A percentile compares a stretch with the other conserved stretches of the same genome.
Conservation (phyloP, 2,113 vertebrate genomes). For the Leuciscus idus region DNA sequence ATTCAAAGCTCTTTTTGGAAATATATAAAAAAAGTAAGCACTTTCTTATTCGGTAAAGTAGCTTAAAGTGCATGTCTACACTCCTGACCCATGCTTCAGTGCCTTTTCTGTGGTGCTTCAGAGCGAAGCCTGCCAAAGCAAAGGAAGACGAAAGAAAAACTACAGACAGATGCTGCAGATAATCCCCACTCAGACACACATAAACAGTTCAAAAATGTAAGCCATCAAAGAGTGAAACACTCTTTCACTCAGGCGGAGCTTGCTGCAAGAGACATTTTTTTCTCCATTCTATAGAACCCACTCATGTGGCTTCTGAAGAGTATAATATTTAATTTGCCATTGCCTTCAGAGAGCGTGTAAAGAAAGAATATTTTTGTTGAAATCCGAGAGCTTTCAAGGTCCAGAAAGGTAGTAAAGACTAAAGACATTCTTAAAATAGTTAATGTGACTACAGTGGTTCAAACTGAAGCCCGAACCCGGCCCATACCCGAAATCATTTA, state of each 20-base stretch:
- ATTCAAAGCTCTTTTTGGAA: background rate
- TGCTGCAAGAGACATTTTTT: background rate
- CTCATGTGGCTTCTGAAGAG: constrained; percentile 19
- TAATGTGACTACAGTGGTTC: too few species aligned
- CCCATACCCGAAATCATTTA: too few species aligned
- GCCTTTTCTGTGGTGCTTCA: constrained; percentile 24
- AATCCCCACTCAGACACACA: constrained; percentile 27
- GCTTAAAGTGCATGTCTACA: background rate
- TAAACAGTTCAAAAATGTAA: constrained; percentile 34
- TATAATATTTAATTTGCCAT: constrained; percentile 8
- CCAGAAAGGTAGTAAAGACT: too few species aligned
- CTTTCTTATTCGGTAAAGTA: constrained; percentile 9
- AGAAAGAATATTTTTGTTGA: background rate
- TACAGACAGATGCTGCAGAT: constrained; percentile 46
- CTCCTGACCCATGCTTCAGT: background rate
- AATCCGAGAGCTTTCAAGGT: too few species aligned
- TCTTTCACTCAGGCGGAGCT: background rate
- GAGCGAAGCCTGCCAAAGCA: constrained; percentile 15
- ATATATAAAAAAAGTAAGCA: background rate
- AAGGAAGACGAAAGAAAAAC: constrained; percentile 24
- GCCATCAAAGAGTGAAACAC: constrained; percentile 25
- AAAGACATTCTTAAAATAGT: too few species aligned
- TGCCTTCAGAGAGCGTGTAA: background rate
- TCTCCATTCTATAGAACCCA: background rate
- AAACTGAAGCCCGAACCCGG: too few species aligned